A percentile compares a stretch with the other conserved stretches of the same genome.
Conservation (phyloP, 1,140 invertebrate species). For the Drosophila nebulosa region DNA sequence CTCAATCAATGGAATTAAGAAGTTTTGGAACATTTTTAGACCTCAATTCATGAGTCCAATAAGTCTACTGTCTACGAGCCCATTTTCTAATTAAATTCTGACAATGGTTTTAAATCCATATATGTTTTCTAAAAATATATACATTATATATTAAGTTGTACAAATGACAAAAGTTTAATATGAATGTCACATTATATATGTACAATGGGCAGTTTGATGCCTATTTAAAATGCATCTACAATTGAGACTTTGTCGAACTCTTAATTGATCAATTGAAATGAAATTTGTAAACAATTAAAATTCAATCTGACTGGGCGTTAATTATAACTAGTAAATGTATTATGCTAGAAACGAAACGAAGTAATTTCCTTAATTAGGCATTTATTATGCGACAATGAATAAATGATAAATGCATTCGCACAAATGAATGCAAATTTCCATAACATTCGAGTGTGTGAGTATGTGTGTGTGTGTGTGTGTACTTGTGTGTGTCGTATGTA, state of each 20-base stretch:
- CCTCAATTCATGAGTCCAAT: too few species aligned
- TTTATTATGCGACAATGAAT: constrained; percentile 31
- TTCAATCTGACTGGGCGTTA: constrained; percentile 42
- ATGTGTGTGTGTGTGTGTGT: neutral
- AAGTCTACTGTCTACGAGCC: too few species aligned
- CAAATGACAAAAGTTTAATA: neutral
- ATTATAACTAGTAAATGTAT: constrained; percentile 19
- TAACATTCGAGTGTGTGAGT: constrained; percentile 30
- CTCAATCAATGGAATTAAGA: too few species aligned
- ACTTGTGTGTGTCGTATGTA: neutral
- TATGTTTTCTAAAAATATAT: too few species aligned
- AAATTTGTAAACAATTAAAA: constrained; percentile 71
- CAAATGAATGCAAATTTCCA: constrained; percentile 53
- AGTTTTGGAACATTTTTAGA: too few species aligned
- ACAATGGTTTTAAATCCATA: too few species aligned
- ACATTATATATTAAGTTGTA: neutral
- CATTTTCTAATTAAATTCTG: too few species aligned
- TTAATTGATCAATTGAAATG: constrained; percentile 19
- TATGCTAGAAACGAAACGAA: constrained; percentile 32
- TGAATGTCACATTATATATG: neutral
- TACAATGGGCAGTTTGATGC: neutral
- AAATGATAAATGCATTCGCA: constrained; percentile 57
- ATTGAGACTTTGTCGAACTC: neutral
- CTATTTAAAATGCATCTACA: neutral
- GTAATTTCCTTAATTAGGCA: constrained; percentile 41